Evolutionary conservation across 2,797 vertebrate species (phyloP).

Genomic region (Alectoris magna): DNA sequence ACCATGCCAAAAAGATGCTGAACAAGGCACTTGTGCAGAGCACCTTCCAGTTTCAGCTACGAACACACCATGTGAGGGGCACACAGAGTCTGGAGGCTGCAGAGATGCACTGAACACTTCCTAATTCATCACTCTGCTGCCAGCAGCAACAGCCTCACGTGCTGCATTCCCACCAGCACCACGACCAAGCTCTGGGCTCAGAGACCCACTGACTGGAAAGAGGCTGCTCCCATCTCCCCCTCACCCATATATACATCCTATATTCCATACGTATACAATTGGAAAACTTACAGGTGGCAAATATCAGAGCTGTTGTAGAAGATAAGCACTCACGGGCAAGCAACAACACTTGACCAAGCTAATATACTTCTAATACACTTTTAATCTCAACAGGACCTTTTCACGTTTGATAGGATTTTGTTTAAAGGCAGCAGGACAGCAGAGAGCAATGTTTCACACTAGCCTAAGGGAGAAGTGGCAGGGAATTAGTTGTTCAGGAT

Average conservation of each 20-base stretch:
- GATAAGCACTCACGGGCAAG: background rate
- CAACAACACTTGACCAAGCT: background rate
- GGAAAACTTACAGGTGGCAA: background rate
- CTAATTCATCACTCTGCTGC: background rate
- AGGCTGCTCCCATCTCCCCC: background rate
- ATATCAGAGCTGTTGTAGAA: background rate
- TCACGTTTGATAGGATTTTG: background rate
- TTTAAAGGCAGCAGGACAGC: background rate
- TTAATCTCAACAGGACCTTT: background rate
- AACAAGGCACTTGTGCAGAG: background rate
- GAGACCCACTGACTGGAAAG: background rate
- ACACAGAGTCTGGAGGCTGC: background rate
- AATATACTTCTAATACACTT: background rate
- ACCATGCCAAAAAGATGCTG: background rate
- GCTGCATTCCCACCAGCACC: background rate
- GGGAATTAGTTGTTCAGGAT: background rate
- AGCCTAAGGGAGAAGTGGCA: background rate
- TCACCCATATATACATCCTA: background rate
- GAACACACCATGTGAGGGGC: background rate
- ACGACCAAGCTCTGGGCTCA: background rate
- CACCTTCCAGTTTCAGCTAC: background rate
- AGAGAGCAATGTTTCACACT: background rate
- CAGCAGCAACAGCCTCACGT: background rate
- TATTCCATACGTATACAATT: background rate
- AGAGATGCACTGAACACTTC: background rate